phyloP scores from a whole-genome alignment of 1,140 invertebrate species.

The Drosophila albomicans region DNA sequence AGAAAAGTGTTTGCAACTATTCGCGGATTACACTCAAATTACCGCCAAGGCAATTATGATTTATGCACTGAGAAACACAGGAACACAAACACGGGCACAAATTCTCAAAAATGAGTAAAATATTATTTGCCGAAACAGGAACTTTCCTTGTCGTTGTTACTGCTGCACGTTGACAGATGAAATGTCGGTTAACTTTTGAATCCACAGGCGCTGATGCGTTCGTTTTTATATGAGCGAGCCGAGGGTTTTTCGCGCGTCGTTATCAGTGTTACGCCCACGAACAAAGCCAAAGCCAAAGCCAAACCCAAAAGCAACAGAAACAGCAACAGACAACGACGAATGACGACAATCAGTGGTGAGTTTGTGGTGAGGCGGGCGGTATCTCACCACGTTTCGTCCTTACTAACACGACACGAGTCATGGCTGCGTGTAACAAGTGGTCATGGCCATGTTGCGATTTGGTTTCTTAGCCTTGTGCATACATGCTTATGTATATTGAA shows the following conservation, averaged over 20 bases:
- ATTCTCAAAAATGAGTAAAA: not conserved
- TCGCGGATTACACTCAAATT: conserved; percentile 3
- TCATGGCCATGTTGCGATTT: conserved; percentile 44
- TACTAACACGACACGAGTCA: not conserved
- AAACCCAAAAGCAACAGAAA: not conserved
- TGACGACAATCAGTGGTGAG: conserved; percentile 62
- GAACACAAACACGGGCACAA: not conserved
- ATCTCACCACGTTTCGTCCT: conserved; percentile 46
- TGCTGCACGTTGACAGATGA: conserved; percentile 78
- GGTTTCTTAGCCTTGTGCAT: conserved; percentile 16
- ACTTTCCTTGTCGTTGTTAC: not conserved
- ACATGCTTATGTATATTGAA: no score
- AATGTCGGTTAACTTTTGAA: conserved; percentile 84
- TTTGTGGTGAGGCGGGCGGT: not conserved
- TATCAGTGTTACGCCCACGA: conserved; percentile 62
- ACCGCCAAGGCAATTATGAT: not conserved
- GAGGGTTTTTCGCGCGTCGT: conserved; percentile 60
- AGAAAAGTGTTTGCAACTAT: not conserved
- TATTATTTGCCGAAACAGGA: not conserved
- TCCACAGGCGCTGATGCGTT: conserved; percentile 55
- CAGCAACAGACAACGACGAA: conserved; percentile 32
- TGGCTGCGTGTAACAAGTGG: conserved; percentile 66
- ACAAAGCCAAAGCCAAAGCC: no score
- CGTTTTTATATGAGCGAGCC: conserved; percentile 71
- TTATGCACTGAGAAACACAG: not conserved